Percentiles rank a stretch among this genome's conserved stretches.
phyloP scores from a whole-genome alignment of 2,797 vertebrate genomes.

The Clarias laeviceps region DNA sequence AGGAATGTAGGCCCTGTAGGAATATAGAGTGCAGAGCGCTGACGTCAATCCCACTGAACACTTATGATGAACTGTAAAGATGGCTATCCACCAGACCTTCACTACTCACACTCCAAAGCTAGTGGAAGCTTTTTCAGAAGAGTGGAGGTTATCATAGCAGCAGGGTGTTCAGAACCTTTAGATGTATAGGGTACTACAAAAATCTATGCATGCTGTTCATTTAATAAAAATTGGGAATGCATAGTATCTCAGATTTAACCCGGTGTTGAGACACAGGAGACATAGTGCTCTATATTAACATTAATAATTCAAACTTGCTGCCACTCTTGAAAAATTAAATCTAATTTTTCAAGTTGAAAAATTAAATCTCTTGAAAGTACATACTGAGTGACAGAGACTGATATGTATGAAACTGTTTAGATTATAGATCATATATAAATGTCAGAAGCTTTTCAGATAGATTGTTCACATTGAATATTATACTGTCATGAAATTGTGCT shows the following conservation, averaged over 20 bases:
- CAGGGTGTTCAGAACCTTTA: neutral
- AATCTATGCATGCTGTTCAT: neutral
- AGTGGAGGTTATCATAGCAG: neutral
- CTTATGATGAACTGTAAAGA: neutral
- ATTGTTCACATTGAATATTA: neutral
- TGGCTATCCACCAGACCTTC: neutral
- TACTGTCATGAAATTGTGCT: neutral
- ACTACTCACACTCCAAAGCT: neutral
- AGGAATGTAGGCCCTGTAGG: too few species aligned
- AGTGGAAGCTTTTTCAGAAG: neutral
- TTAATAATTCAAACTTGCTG: slow-evolving; percentile 37
- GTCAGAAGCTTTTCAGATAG: slow-evolving; percentile 3
- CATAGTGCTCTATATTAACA: slow-evolving; percentile 14
- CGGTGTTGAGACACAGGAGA: neutral
- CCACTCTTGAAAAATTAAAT: slow-evolving; percentile 22
- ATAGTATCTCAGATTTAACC: neutral
- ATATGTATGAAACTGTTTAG: neutral
- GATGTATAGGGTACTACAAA: neutral
- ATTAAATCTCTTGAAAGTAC: neutral
- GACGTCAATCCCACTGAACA: too few species aligned
- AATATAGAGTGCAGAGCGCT: too few species aligned
- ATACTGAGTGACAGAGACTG: slow-evolving; percentile 10
- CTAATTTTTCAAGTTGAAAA: too few species aligned
- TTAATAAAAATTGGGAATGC: neutral
- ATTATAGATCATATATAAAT: slow-evolving; percentile 17